A percentile compares a stretch with the other conserved stretches of the same genome.
These are phyloP conservation scores for Orchestes rusci DNA, from an alignment of 2,888 invertebrate genomes.

Conservation along the genomic window DNA sequence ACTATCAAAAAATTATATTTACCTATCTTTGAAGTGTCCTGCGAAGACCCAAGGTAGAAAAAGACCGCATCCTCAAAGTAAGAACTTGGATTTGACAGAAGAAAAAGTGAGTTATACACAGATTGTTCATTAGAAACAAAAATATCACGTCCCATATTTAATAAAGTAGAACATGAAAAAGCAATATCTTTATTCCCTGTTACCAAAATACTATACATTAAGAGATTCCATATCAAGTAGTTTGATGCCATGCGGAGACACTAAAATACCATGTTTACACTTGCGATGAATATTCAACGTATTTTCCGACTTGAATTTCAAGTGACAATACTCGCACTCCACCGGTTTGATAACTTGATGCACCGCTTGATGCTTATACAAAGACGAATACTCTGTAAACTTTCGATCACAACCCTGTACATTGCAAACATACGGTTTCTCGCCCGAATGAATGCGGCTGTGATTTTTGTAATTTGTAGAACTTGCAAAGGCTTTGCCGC, in stretches of 20 bases:
- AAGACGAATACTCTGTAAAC: slow-evolving; percentile 63
- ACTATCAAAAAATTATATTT: no score
- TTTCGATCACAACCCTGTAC: slow-evolving; percentile 55
- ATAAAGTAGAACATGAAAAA: no score
- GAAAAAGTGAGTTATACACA: no score
- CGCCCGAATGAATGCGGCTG: slow-evolving; percentile 60
- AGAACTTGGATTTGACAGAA: no score
- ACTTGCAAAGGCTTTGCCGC: slow-evolving; percentile 58
- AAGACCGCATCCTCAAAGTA: no score
- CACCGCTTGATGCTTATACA: slow-evolving; percentile 59
- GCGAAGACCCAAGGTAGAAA: no score
- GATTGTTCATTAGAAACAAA: no score
- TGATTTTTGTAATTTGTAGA: slow-evolving; percentile 65
- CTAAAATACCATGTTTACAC: slow-evolving; percentile 49
- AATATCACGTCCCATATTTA: no score
- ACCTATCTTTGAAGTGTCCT: no score
- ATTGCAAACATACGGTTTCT: slow-evolving; percentile 58
- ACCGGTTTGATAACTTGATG: slow-evolving; percentile 52
- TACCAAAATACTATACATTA: no score
- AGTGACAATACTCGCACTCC: slow-evolving; percentile 52
- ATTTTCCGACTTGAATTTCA: slow-evolving; percentile 54
- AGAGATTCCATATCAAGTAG: slow-evolving; percentile 29
- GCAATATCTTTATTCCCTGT: no score
- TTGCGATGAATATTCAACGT: slow-evolving; percentile 56
- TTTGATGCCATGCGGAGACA: slow-evolving; percentile 42